Evolutionary conservation across 2,797 vertebrate genomes (phyloP), one percentile per base, ranked within the genome.

Genomic region (Sebastes alutus): DNA sequence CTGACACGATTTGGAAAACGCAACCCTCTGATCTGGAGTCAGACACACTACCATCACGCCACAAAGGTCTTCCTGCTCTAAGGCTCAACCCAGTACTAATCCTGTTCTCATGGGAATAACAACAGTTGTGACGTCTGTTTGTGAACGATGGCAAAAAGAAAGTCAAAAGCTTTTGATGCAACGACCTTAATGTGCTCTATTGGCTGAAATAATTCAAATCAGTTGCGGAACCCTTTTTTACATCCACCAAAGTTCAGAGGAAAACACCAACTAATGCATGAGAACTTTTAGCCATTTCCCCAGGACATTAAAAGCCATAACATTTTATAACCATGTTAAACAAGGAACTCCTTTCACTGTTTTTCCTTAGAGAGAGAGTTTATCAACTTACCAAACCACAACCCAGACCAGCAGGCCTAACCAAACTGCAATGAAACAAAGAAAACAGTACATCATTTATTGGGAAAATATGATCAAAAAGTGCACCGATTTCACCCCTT

Each of bases 1-100:
- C 58, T 8, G 65, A 72, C 18, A 12, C 1, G 72, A 83, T 70
- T 72, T 60, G 66, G 81, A 38, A 77, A 54, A 70, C 0, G 1
- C 63, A 70, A 18, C 72, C 62, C 64, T 80, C 69, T 67, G 49
- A 61, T 80, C 73, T 69, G 54, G 66, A 75, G 55, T 69, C 72
- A 65, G 66, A 63, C 13, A 3, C 29, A 4, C 78, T 78, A 14
- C 25, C 59, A 0, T 67, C 68, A 25, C 25, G 3, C 78, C 70
- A 77, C 75, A 33, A 33, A 77, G 69, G 72, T 79, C 78, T 10
- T 3, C 12, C 3, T 42, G 20, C 5, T 4, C 2, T 3, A 0
- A 2, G 2, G 1, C 0, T 14, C 2, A 5, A 32, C 27, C 35
- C 32, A 6, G 3, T 18, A 8, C 10, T 58, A 4, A 49, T 9